Percentiles rank a stretch among this genome's conserved stretches.
phyloP scores from a whole-genome alignment of 2,113 vertebrate genomes.

The Willisornis vidua region DNA sequence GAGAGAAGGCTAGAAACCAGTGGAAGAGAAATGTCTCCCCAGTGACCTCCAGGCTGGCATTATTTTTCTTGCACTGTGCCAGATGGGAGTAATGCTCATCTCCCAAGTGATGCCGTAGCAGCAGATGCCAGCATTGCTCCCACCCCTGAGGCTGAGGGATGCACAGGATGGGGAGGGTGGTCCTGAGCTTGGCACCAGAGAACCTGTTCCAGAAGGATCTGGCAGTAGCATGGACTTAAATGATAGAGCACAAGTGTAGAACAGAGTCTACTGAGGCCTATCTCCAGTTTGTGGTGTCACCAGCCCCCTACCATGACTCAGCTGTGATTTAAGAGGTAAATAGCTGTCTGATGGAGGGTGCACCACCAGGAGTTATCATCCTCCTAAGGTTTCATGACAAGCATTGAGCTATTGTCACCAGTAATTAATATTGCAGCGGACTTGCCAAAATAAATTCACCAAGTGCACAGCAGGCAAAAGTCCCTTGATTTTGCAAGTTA shows the following conservation, averaged over 20 bases:
- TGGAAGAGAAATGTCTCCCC: neutral
- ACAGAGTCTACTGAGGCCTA: neutral
- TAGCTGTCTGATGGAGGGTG: neutral
- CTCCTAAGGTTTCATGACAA: neutral
- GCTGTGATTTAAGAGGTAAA: neutral
- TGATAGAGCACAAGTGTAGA: neutral
- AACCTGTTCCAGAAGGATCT: neutral
- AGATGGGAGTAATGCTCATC: neutral
- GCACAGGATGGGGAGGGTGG: no score
- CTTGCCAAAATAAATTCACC: neutral
- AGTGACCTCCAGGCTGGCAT: neutral
- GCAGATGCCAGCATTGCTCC: neutral
- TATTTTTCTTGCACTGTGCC: neutral
- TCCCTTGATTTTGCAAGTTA: neutral
- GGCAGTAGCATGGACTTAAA: neutral
- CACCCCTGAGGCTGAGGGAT: no score
- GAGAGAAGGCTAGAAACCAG: conserved; percentile 4
- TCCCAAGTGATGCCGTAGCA: neutral
- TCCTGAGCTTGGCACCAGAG: neutral
- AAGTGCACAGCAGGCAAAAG: neutral
- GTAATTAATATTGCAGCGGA: neutral
- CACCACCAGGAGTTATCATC: neutral
- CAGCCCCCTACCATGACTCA: neutral
- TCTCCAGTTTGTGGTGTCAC: neutral
- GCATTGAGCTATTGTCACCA: neutral